These are phyloP conservation scores for Diplodus puntazzo DNA, from an alignment of 2,797 vertebrate species.

Conservation along the genomic window DNA sequence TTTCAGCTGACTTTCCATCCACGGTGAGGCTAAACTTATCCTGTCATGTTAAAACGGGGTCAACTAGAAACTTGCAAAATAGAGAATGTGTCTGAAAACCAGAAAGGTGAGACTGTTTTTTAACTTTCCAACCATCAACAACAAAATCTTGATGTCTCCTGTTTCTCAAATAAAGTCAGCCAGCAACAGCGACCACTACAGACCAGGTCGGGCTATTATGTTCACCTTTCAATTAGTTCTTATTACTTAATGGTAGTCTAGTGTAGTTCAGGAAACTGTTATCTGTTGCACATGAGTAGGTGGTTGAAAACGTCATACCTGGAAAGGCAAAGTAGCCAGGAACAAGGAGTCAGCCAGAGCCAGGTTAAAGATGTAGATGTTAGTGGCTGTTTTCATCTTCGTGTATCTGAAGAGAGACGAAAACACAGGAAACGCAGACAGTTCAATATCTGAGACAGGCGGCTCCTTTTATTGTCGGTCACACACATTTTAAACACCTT, in stretches of 20 bases:
- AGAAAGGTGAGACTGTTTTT: no score
- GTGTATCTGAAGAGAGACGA: conserved; percentile 88
- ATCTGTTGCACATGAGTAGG: neutral
- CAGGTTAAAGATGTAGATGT: conserved; percentile 98
- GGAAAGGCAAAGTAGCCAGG: conserved; percentile 95
- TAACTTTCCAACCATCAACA: no score
- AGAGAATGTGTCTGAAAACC: no score
- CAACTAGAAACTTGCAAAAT: no score
- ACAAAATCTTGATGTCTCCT: no score
- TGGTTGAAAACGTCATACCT: conserved; percentile 69
- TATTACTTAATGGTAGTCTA: neutral
- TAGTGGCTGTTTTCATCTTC: conserved; percentile 99
- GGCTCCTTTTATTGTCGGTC: neutral
- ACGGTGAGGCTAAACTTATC: no score
- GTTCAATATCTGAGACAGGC: neutral
- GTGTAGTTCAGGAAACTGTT: neutral
- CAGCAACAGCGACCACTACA: no score
- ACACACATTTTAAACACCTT: conserved; percentile 6
- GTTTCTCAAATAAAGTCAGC: no score
- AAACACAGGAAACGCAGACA: conserved; percentile 4
- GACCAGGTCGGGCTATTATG: no score
- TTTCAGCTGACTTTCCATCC: no score
- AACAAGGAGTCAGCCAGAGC: conserved; percentile 95
- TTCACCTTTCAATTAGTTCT: no score
- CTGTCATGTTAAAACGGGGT: no score